Evolutionary conservation across 2,797 vertebrate genomes (phyloP).

Genomic region (Pseudomugil tenellus): DNA sequence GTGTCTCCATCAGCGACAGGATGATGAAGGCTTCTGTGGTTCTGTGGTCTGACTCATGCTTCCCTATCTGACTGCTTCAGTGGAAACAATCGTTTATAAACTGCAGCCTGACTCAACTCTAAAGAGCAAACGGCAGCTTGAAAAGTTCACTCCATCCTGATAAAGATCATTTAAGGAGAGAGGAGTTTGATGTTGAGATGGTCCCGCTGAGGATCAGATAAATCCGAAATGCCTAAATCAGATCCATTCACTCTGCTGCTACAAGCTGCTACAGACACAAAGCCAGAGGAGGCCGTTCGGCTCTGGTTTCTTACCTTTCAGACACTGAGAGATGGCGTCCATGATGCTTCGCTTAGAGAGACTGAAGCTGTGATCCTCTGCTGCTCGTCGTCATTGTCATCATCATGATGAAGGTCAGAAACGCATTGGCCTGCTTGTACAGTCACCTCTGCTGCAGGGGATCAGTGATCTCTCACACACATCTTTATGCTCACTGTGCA

Average conservation of each 20-base stretch:
- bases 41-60: conserved; percentile 12
- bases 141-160: neutral
- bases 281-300: too few species aligned
- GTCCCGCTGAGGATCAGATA: neutral
- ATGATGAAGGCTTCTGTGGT: neutral
- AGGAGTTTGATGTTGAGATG: neutral
- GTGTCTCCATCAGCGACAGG: neutral
- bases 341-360: conserved; percentile 22
- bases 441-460: neutral
- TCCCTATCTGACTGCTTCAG: conserved; percentile 16
- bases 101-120: neutral
- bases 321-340: conserved; percentile 33
- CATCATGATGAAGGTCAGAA: neutral
- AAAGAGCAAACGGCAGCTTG: neutral
- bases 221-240: neutral
- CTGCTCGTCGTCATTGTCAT: neutral
- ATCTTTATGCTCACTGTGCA: conserved; percentile 27
- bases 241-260: too few species aligned
- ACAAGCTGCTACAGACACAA: too few species aligned
- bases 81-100: conserved; percentile 30
- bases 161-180: neutral
- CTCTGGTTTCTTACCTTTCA: conserved; percentile 50
- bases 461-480: conserved; percentile 17
- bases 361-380: neutral
- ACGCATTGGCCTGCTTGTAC: neutral